Evolutionary conservation across 2,888 invertebrate genomes (phyloP).

Genomic region (Scaptomyza tumidula): DNA sequence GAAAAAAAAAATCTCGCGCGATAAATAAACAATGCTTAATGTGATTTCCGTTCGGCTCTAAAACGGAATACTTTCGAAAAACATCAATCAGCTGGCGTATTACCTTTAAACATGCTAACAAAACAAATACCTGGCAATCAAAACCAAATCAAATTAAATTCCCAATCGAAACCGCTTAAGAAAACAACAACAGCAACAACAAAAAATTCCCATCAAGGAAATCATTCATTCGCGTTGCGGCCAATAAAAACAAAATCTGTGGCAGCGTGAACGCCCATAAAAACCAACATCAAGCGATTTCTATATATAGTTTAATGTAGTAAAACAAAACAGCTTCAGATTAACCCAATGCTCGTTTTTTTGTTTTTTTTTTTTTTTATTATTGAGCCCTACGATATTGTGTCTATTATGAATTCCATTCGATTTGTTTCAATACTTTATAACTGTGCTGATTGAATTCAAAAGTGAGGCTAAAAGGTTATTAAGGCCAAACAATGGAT

Average conservation of each 20-base stretch:
- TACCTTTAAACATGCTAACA: slow-evolving; percentile 75
- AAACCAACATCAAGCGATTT: slow-evolving; percentile 53
- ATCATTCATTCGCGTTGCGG: slow-evolving; percentile 59
- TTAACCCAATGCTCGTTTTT: slow-evolving; percentile 29
- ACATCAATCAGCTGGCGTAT: slow-evolving; percentile 73
- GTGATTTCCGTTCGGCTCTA: slow-evolving; percentile 58
- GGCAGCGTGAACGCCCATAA: slow-evolving; percentile 50
- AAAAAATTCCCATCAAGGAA: slow-evolving; percentile 61
- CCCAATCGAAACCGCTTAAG: slow-evolving; percentile 67
- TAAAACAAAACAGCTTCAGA: slow-evolving; percentile 46
- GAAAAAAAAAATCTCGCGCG: slow-evolving; percentile 36
- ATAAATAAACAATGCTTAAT: slow-evolving; percentile 61
- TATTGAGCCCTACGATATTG: slow-evolving; percentile 23
- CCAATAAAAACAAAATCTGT: slow-evolving; percentile 56
- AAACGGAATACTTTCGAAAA: slow-evolving; percentile 49
- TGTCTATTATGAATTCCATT: slow-evolving; percentile 66
- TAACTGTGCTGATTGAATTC: slow-evolving; percentile 60
- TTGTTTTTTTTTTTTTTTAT: neutral
- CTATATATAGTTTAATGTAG: slow-evolving; percentile 6
- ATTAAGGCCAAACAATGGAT: slow-evolving; percentile 41
- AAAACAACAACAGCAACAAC: slow-evolving; percentile 44
- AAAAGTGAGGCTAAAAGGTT: slow-evolving; percentile 48
- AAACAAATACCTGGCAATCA: slow-evolving; percentile 75
- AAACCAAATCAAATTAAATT: slow-evolving; percentile 49
- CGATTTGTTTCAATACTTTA: slow-evolving; percentile 40